Conservation (phyloP, 2,113 vertebrate genomes). For the Gasterosteus nipponicus region DNA sequence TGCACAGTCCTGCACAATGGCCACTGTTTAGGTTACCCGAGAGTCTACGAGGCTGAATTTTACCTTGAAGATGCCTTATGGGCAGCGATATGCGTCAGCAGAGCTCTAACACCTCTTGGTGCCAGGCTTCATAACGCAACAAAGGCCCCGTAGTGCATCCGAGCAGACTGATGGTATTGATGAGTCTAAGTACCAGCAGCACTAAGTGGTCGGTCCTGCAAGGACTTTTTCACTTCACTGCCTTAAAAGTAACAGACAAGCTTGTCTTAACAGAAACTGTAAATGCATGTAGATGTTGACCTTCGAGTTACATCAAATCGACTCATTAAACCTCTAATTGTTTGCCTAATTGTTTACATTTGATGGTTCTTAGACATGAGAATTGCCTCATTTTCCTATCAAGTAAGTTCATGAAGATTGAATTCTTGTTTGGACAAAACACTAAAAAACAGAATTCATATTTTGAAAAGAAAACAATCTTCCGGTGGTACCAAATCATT, state of each 20-base stretch:
- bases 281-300: neutral
- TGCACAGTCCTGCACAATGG: slow-evolving; percentile 1
- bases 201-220: slow-evolving; percentile 46
- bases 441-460: neutral
- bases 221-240: slow-evolving; percentile 15
- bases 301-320: slow-evolving; percentile 10
- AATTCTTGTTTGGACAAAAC: neutral
- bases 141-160: slow-evolving; percentile 40
- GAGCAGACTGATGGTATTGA: slow-evolving; percentile 44
- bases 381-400: neutral
- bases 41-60: slow-evolving; percentile 11
- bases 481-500: neutral
- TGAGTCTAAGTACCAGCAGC: slow-evolving; percentile 41
- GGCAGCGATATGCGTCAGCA: slow-evolving; percentile 24
- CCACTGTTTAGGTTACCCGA: neutral
- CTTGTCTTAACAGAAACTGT: slow-evolving; percentile 12
- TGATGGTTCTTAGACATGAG: neutral
- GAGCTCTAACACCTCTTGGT: slow-evolving; percentile 28
- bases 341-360: neutral
- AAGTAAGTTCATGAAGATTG: neutral
- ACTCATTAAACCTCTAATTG: neutral
- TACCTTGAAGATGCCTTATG: slow-evolving; percentile 3
- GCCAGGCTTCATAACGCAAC: slow-evolving; percentile 31
- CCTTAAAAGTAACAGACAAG: slow-evolving; percentile 6
- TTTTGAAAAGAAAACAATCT: neutral